Conservation (phyloP, 2,888 invertebrate species). For the Lithodes maja region DNA sequence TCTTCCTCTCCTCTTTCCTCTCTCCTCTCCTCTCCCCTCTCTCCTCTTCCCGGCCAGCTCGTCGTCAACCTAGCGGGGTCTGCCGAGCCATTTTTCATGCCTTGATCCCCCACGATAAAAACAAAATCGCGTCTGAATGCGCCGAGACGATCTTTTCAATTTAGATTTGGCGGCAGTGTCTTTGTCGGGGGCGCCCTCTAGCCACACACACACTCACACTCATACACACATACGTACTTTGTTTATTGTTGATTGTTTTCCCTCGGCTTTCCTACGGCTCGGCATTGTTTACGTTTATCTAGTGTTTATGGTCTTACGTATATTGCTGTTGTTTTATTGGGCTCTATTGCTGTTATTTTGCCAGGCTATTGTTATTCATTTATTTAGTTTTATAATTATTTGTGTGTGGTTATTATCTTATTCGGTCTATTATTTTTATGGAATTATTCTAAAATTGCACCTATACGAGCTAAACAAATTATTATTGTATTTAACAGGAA, state of each 20-base stretch:
- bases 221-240: background rate
- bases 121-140: constrained; percentile 68
- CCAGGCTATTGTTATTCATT: too few relatives aligned
- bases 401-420: too few relatives aligned
- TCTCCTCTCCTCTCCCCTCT: constrained; percentile 7
- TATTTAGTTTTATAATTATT: too few relatives aligned
- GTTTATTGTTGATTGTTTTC: constrained; percentile 6
- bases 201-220: background rate
- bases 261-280: background rate
- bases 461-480: too few relatives aligned
- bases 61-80: constrained; percentile 33
- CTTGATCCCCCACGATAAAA: constrained; percentile 62
- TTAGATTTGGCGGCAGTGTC: constrained; percentile 63
- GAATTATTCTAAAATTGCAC: too few relatives aligned
- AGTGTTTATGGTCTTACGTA: too few relatives aligned
- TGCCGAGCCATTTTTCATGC: constrained; percentile 62
- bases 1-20: background rate
- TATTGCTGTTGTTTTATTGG: too few relatives aligned
- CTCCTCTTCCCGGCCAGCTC: background rate
- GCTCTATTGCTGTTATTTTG: too few relatives aligned
- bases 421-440: too few relatives aligned
- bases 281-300: too few relatives aligned
- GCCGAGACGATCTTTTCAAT: constrained; percentile 62
- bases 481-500: too few relatives aligned
- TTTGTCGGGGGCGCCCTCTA: constrained; percentile 42